Conservation (phyloP, 2,797 vertebrate genomes). For the Apogon hyalosoma region DNA sequence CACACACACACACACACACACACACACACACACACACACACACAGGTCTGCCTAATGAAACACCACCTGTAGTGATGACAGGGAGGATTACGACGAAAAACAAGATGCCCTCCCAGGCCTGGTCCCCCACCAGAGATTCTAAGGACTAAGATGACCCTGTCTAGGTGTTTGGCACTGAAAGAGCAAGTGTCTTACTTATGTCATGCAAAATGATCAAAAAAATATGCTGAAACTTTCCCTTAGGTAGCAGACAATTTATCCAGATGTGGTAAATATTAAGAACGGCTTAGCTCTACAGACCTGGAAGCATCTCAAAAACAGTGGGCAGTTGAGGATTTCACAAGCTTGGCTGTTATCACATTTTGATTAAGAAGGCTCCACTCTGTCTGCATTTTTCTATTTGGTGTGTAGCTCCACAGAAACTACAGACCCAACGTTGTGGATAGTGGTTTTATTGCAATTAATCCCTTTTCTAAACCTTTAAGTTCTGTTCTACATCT, state of each 20-base stretch:
- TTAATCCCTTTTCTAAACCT: background rate
- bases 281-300: background rate
- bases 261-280: constrained; percentile 5
- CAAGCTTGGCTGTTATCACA: constrained; percentile 45
- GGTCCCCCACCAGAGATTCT: constrained; percentile 2
- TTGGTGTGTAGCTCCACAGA: constrained; percentile 14
- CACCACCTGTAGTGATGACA: constrained; percentile 56
- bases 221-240: background rate
- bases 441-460: constrained; percentile 4
- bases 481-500: constrained; percentile 3
- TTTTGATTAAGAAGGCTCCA: constrained; percentile 52
- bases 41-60: constrained; percentile 37
- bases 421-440: constrained; percentile 14
- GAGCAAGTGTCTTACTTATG: background rate
- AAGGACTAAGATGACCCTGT: constrained; percentile 18
- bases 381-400: constrained; percentile 41
- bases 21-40: constrained; percentile 16
- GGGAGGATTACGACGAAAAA: constrained; percentile 48
- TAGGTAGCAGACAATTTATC: background rate
- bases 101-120: constrained; percentile 11
- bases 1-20: constrained; percentile 25
- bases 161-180: constrained; percentile 11
- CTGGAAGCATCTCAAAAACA: background rate
- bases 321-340: constrained; percentile 9
- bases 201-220: background rate